These are phyloP conservation scores for Resseliella maxima DNA, from an alignment of 2,888 invertebrate species.

Conservation along the genomic window DNA sequence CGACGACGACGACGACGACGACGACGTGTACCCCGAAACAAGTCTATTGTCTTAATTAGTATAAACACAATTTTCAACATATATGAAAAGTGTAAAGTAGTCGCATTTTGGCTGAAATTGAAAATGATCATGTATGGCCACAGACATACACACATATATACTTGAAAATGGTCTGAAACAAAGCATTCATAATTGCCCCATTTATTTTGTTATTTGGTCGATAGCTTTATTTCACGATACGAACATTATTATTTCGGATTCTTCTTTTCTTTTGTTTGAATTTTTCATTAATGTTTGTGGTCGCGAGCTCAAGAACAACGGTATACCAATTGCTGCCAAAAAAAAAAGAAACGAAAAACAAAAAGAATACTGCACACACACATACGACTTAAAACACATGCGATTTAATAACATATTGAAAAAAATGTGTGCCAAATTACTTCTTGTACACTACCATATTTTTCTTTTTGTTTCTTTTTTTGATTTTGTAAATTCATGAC, in stretches of 20 bases:
- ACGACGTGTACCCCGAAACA: not conserved
- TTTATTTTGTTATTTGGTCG: not conserved
- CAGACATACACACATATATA: not conserved
- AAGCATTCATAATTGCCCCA: constrained; percentile 16
- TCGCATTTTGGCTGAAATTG: not conserved
- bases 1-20: no score
- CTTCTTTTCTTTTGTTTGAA: not conserved
- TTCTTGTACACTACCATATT: not conserved
- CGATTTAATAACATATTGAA: not conserved
- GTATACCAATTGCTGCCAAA: constrained; percentile 20
- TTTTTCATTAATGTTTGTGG: not conserved
- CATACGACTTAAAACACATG: no score
- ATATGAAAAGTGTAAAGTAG: not conserved
- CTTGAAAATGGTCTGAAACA: not conserved
- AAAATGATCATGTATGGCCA: constrained; percentile 21
- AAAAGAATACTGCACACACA: no score
- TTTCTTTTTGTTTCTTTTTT: not conserved
- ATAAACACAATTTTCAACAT: not conserved
- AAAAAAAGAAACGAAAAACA: not conserved
- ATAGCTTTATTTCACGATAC: not conserved
- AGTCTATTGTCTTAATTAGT: constrained; percentile 48
- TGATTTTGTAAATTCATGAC: no score
- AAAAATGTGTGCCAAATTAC: constrained; percentile 36
- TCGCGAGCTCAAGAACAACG: no score
- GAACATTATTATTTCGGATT: not conserved